Evolutionary conservation across 1,140 invertebrate genomes (phyloP).

Genomic region (Bombus polaris): DNA sequence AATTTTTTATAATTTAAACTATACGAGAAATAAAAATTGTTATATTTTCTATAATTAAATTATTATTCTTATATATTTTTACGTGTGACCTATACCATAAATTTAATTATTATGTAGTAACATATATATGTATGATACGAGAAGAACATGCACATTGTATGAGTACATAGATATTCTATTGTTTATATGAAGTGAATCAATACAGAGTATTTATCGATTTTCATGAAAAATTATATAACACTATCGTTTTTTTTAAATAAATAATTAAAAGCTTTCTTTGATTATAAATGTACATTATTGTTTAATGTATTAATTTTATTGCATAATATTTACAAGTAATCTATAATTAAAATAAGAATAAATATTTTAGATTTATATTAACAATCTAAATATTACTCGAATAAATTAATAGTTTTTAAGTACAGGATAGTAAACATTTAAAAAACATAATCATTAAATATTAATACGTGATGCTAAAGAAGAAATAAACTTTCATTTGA

Average conservation of each 20-base stretch:
- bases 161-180: neutral
- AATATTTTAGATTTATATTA: neutral
- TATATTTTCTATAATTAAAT: neutral
- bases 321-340: neutral
- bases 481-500: conserved; percentile 26
- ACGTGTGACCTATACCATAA: neutral
- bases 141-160: no score
- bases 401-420: neutral
- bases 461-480: neutral
- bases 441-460: neutral
- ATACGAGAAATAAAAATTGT: conserved; percentile 1
- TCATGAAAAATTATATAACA: neutral
- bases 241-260: neutral
- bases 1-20: conserved; percentile 24
- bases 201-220: conserved; percentile 29
- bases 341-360: neutral
- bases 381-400: neutral
- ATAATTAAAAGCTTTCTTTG: neutral
- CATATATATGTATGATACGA: neutral
- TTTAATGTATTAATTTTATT: no score
- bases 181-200: conserved; percentile 23
- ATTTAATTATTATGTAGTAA: neutral
- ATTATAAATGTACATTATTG: neutral
- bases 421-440: neutral
- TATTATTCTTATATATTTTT: neutral